A percentile compares a stretch with the other conserved stretches of the same genome.
These are phyloP conservation scores for Drosophila nr. perissopoda DNA, from an alignment of 2,888 invertebrate species.

Conservation along the genomic window DNA sequence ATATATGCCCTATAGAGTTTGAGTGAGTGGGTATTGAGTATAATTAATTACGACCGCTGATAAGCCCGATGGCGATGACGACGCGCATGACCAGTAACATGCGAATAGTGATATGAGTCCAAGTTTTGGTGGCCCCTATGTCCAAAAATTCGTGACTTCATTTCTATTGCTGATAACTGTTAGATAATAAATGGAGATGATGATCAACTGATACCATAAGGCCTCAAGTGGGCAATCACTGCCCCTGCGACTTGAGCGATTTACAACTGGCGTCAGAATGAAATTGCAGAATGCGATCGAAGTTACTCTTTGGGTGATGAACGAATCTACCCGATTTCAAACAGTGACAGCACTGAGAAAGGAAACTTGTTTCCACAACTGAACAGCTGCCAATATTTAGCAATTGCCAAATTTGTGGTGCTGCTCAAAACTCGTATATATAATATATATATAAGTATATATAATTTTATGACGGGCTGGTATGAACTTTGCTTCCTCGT, in stretches of 20 bases:
- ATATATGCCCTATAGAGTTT: neutral
- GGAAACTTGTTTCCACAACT: conserved; percentile 61
- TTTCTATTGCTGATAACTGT: conserved; percentile 42
- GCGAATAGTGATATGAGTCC: neutral
- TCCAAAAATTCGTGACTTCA: conserved; percentile 43
- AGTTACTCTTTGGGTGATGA: conserved; percentile 67
- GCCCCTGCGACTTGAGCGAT: conserved; percentile 53
- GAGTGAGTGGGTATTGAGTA: neutral
- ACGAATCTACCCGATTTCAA: conserved; percentile 31
- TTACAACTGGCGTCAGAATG: conserved; percentile 41
- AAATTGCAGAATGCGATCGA: conserved; percentile 3
- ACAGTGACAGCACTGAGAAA: conserved; percentile 24
- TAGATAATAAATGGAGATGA: conserved; percentile 29
- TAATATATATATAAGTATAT: neutral
- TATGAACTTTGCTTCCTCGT: conserved; percentile 58
- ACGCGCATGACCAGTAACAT: conserved; percentile 6
- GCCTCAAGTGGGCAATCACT: conserved; percentile 70
- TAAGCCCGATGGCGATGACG: conserved; percentile 16
- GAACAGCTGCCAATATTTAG: conserved; percentile 18
- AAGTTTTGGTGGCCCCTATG: conserved; percentile 1
- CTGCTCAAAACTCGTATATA: conserved; percentile 16
- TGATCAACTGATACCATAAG: conserved; percentile 42
- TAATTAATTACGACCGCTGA: conserved; percentile 49
- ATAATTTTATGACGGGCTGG: conserved; percentile 35
- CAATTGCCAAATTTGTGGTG: conserved; percentile 63